These are phyloP conservation scores for human (Homo sapiens) DNA, from an alignment of 2,113 vertebrate genomes.

Conservation along the genomic window DNA sequence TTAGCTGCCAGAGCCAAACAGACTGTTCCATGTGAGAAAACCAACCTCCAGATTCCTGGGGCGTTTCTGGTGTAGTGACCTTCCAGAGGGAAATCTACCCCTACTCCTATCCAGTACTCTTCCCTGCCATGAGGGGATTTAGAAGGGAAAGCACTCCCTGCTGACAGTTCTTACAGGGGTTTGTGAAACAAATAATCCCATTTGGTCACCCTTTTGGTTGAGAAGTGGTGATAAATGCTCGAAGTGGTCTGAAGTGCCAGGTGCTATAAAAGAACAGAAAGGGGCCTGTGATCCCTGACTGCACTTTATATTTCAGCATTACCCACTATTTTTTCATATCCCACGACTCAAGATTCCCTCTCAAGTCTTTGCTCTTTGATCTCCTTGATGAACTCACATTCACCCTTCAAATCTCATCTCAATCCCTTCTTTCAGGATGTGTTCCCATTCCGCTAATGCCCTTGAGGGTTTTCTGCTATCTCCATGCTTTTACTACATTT, in stretches of 20 bases:
- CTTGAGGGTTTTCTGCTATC: not conserved
- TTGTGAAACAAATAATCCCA: not conserved
- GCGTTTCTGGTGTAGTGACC: not conserved
- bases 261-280: not conserved
- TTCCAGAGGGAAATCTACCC: not conserved
- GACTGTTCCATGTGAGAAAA: not conserved
- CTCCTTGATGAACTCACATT: not conserved
- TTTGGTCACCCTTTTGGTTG: not conserved
- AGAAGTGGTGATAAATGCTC: not conserved
- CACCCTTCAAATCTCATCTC: not conserved
- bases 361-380: not conserved
- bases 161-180: not conserved
- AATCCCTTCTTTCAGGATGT: not conserved
- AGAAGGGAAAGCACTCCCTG: not conserved
- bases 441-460: not conserved
- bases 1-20: not conserved
- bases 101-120: not conserved
- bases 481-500: not conserved
- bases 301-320: not conserved
- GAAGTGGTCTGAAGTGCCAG: not conserved
- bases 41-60: not conserved
- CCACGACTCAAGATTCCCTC: not conserved
- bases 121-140: not conserved
- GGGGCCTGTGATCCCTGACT: not conserved
- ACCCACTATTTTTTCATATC: not conserved